Evolutionary conservation across 2,113 vertebrate species (phyloP).

Genomic region (Bettongia penicillata): DNA sequence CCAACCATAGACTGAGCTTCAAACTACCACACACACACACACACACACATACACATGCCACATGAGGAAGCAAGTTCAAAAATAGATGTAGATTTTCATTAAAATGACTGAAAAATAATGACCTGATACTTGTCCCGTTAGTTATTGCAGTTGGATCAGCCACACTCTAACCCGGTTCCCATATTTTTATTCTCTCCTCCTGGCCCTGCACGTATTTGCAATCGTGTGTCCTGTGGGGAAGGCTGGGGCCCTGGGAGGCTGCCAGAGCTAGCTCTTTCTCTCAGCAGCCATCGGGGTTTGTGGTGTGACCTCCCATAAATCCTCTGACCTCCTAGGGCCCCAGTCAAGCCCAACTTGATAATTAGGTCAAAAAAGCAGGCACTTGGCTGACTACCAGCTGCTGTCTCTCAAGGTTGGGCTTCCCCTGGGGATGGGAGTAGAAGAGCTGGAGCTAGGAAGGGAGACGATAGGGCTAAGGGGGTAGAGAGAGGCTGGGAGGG

Average conservation of each 20-base stretch:
- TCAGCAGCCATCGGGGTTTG: neutral
- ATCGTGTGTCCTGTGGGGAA: neutral
- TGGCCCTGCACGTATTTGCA: slow-evolving; percentile 25
- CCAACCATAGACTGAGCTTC: neutral
- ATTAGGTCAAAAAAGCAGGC: slow-evolving; percentile 43
- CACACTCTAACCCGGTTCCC: neutral
- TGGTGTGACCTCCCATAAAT: neutral
- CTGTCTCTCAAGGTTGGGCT: neutral
- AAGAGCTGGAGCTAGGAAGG: neutral
- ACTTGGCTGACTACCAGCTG: slow-evolving; percentile 54
- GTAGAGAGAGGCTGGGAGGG: fast-evolving
- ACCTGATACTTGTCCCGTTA: neutral
- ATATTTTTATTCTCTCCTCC: slow-evolving; percentile 40
- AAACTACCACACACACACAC: neutral
- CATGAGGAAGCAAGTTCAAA: slow-evolving; percentile 29
- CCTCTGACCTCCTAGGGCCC: neutral
- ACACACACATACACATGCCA: neutral
- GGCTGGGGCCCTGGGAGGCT: neutral
- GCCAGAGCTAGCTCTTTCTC: neutral
- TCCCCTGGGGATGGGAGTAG: slow-evolving; percentile 30
- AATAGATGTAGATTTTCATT: slow-evolving; percentile 11
- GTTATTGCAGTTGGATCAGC: neutral
- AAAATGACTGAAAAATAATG: neutral
- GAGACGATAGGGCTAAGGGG: neutral
- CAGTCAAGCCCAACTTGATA: slow-evolving; percentile 21